Conservation (phyloP, 2,888 invertebrate genomes). For the Archips xylosteana region DNA sequence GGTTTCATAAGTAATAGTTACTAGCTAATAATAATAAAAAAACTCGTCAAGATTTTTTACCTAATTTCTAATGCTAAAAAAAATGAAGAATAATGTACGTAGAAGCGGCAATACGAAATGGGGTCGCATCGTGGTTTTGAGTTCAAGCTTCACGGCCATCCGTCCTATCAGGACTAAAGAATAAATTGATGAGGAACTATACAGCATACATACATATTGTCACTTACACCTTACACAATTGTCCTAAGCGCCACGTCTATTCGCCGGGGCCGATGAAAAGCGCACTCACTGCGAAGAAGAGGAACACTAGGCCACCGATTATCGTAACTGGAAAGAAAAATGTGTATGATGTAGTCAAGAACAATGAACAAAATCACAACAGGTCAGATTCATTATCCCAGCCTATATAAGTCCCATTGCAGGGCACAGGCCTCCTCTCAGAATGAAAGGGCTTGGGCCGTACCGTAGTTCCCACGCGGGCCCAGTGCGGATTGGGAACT, state of each 20-base stretch:
- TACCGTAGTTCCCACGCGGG: no score
- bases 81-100: no score
- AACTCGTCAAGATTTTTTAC: no score
- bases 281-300: slow-evolving; percentile 97
- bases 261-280: slow-evolving; percentile 93
- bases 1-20: no score
- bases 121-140: not conserved
- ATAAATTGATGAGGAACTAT: slow-evolving; percentile 25
- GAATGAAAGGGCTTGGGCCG: no score
- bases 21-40: no score
- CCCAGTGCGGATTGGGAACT: no score
- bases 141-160: not conserved
- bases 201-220: slow-evolving; percentile 54
- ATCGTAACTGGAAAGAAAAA: slow-evolving; percentile 93
- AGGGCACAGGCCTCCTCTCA: no score
- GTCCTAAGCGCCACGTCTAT: slow-evolving; percentile 49
- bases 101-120: not conserved
- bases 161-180: not conserved
- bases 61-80: no score
- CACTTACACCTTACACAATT: slow-evolving; percentile 59
- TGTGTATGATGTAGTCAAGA: not conserved
- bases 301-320: slow-evolving; percentile 97
- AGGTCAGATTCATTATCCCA: no score
- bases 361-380: not conserved
- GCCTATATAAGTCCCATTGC: no score